Percentiles rank a stretch among this genome's conserved stretches.
These are phyloP conservation scores for Drosophila gaucha DNA, from an alignment of 2,888 invertebrate species.

Conservation along the genomic window DNA sequence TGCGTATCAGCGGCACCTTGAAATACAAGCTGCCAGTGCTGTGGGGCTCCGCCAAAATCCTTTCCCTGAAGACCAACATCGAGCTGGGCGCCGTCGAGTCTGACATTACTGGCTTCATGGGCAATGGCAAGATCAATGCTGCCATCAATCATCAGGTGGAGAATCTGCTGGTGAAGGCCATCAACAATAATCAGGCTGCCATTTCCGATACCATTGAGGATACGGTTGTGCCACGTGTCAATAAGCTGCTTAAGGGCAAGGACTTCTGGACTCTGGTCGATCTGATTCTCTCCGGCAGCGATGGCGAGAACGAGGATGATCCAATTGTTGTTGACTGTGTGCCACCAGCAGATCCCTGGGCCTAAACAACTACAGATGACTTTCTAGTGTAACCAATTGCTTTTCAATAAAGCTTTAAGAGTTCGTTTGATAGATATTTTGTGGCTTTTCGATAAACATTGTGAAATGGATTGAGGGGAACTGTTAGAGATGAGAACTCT, in stretches of 20 bases:
- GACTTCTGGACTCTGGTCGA: constrained; percentile 78
- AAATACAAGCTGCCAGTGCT: constrained; percentile 79
- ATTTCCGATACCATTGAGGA: constrained; percentile 77
- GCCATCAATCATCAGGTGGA: constrained; percentile 75
- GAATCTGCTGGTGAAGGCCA: constrained; percentile 57
- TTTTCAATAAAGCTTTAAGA: constrained; percentile 28
- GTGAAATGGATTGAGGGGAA: background rate
- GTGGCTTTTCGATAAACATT: background rate
- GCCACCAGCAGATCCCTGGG: constrained; percentile 81
- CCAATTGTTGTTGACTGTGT: constrained; percentile 74
- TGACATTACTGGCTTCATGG: constrained; percentile 76
- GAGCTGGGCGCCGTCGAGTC: constrained; percentile 69
- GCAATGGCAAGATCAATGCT: constrained; percentile 65
- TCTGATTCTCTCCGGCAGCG: constrained; percentile 63
- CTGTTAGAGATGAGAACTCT: background rate
- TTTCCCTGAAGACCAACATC: constrained; percentile 71
- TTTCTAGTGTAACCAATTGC: constrained; percentile 1
- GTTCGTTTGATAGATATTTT: constrained; percentile 2
- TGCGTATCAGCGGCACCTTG: constrained; percentile 72
- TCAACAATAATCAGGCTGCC: constrained; percentile 70
- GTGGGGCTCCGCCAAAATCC: constrained; percentile 81
- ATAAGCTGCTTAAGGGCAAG: constrained; percentile 77
- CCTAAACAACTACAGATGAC: constrained; percentile 43
- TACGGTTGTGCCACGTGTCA: constrained; percentile 70
- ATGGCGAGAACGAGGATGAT: constrained; percentile 73